phyloP scores from a whole-genome alignment of 2,113 vertebrate genomes.

The Ciconia boyciana region DNA sequence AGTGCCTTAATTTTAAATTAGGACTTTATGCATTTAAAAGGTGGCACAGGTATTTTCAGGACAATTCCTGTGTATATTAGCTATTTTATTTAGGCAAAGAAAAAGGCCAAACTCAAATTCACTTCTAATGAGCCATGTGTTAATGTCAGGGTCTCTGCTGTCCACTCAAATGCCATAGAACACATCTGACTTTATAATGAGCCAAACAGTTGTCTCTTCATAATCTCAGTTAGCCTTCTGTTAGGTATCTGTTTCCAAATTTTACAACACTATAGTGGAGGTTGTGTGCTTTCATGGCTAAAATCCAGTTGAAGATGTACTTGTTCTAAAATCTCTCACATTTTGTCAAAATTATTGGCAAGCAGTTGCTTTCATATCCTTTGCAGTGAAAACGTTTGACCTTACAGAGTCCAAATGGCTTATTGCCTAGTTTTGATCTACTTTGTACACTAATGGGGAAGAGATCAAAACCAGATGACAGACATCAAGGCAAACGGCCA shows the following conservation, averaged over 20 bases:
- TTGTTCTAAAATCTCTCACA: constrained; percentile 44
- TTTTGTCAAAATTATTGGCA: constrained; percentile 56
- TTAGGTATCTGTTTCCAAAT: constrained; percentile 71
- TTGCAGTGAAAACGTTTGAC: constrained; percentile 14
- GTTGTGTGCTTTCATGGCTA: constrained; percentile 45
- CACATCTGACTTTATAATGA: constrained; percentile 76
- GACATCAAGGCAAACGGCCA: constrained; percentile 31
- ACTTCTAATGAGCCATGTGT: constrained; percentile 70
- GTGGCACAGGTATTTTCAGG: constrained; percentile 35
- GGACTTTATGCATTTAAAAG: constrained; percentile 9
- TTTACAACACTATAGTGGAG: constrained; percentile 38
- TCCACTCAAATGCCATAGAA: constrained; percentile 74
- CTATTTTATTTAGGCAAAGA: constrained; percentile 60
- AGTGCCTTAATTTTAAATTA: constrained; percentile 47
- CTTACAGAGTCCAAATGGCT: constrained; percentile 52
- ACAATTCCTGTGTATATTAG: constrained; percentile 25
- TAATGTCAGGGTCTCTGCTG: constrained; percentile 71
- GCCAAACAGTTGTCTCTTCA: constrained; percentile 71
- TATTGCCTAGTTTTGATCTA: constrained; percentile 52
- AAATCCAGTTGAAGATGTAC: constrained; percentile 61
- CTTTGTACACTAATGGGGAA: constrained; percentile 36
- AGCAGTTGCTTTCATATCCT: constrained; percentile 31
- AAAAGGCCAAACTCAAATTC: constrained; percentile 67
- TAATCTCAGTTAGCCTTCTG: constrained; percentile 74
- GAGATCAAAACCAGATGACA: constrained; percentile 67